phyloP scores from a whole-genome alignment of 2,113 vertebrate species.

The Protomyctophum bolini region DNA sequence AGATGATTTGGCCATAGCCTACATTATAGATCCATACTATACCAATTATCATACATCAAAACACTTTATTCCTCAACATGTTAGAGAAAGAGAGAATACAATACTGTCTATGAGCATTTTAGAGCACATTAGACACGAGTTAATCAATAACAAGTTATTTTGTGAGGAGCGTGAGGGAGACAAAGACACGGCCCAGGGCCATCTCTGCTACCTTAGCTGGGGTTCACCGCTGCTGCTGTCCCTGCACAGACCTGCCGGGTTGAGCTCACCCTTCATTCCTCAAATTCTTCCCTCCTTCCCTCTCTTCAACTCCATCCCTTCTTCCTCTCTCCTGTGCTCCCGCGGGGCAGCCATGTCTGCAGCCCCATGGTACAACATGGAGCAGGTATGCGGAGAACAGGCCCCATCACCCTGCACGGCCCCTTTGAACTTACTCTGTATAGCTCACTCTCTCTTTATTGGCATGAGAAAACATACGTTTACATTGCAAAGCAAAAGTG shows the following conservation, averaged over 20 bases:
- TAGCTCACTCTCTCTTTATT: neutral
- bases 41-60: no score
- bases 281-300: conserved; percentile 69
- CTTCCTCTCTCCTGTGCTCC: conserved; percentile 47
- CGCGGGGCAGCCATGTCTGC: conserved; percentile 50
- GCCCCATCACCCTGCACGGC: conserved; percentile 17
- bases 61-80: no score
- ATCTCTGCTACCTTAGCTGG: conserved; percentile 64
- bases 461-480: no score
- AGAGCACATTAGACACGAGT: conserved; percentile 34
- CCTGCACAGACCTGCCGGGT: conserved; percentile 80
- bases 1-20: no score
- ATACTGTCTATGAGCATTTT: conserved; percentile 14
- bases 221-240: conserved; percentile 66
- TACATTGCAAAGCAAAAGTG: no score
- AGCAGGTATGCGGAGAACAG: conserved; percentile 28
- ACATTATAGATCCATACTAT: no score
- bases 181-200: conserved; percentile 64
- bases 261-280: conserved; percentile 76
- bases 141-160: conserved; percentile 66
- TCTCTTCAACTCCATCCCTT: conserved; percentile 59
- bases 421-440: neutral
- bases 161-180: conserved; percentile 41
- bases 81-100: conserved; percentile 5
- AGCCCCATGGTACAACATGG: conserved; percentile 39